A percentile compares a stretch with the other conserved stretches of the same genome.
Evolutionary conservation across 2,797 vertebrate species (phyloP).

Genomic region (Dryobates pubescens): DNA sequence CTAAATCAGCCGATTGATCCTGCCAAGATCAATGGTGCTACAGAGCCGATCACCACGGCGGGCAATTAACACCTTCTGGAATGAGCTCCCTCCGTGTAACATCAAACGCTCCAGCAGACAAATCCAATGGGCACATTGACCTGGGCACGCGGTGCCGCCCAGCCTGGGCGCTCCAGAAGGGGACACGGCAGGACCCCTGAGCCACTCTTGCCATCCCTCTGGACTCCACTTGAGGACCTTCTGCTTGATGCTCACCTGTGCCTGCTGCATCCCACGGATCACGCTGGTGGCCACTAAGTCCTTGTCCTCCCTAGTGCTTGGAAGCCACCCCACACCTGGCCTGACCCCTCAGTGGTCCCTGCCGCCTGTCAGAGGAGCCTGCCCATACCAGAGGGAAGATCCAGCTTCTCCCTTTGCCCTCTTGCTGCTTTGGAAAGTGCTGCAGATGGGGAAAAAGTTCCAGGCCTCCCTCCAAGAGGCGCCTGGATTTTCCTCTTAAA

Average conservation of each 20-base stretch:
- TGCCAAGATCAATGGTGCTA: constrained; percentile 82
- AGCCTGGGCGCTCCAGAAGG: accelerated
- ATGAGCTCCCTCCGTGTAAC: constrained; percentile 76
- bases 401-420: neutral
- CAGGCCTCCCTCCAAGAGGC: constrained; percentile 12
- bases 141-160: accelerated
- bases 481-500: constrained; percentile 50
- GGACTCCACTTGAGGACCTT: neutral
- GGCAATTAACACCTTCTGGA: constrained; percentile 80
- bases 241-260: neutral
- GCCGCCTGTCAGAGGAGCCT: neutral
- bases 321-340: accelerated
- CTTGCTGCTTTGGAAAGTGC: neutral
- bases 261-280: accelerated
- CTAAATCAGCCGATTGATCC: constrained; percentile 88
- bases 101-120: constrained; percentile 76
- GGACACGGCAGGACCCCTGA: neutral
- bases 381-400: neutral
- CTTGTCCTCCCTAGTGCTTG: neutral
- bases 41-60: constrained; percentile 76
- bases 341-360: neutral
- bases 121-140: constrained; percentile 76
- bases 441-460: neutral
- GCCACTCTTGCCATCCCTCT: neutral
- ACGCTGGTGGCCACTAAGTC: accelerated